phyloP scores from a whole-genome alignment of 2,888 invertebrate genomes.

The Cheilosia vernalis region DNA sequence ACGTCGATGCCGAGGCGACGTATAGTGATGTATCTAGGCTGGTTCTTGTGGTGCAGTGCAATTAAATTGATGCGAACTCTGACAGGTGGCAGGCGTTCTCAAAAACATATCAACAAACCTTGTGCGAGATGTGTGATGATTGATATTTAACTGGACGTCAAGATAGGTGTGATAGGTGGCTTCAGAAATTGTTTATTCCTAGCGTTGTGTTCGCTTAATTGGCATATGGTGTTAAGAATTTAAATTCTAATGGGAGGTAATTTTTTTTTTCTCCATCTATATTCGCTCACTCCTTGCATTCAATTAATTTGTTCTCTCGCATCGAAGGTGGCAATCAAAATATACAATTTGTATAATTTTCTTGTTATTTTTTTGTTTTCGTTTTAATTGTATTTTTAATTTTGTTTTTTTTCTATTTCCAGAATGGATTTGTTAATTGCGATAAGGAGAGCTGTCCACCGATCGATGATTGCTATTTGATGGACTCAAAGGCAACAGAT shows the following conservation, averaged over 20 bases:
- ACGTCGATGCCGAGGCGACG: no score
- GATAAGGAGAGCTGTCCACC: slow-evolving; percentile 90
- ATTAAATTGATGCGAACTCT: slow-evolving; percentile 57
- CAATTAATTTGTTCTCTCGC: background rate
- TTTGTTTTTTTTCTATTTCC: slow-evolving; percentile 81
- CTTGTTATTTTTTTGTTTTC: background rate
- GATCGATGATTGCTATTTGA: slow-evolving; percentile 93
- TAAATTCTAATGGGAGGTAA: slow-evolving; percentile 42
- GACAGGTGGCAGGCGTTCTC: slow-evolving; percentile 62
- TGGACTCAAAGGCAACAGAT: slow-evolving; percentile 87
- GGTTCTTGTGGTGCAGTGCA: slow-evolving; percentile 25
- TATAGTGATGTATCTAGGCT: slow-evolving; percentile 2
- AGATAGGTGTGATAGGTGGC: slow-evolving; percentile 18
- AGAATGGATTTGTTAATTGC: slow-evolving; percentile 95
- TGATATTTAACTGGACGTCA: slow-evolving; percentile 57
- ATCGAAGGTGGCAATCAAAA: slow-evolving; percentile 32
- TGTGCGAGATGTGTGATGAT: slow-evolving; percentile 50
- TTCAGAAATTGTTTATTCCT: slow-evolving; percentile 28
- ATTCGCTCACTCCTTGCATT: background rate
- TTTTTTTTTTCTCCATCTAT: slow-evolving; percentile 81
- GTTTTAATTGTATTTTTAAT: slow-evolving; percentile 34
- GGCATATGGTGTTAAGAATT: slow-evolving; percentile 52
- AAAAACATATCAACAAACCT: slow-evolving; percentile 33
- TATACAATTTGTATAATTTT: slow-evolving; percentile 35
- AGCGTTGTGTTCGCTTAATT: slow-evolving; percentile 55